These are phyloP conservation scores for Lepisosteus oculatus DNA, from an alignment of 2,113 vertebrate species.

Conservation along the genomic window DNA sequence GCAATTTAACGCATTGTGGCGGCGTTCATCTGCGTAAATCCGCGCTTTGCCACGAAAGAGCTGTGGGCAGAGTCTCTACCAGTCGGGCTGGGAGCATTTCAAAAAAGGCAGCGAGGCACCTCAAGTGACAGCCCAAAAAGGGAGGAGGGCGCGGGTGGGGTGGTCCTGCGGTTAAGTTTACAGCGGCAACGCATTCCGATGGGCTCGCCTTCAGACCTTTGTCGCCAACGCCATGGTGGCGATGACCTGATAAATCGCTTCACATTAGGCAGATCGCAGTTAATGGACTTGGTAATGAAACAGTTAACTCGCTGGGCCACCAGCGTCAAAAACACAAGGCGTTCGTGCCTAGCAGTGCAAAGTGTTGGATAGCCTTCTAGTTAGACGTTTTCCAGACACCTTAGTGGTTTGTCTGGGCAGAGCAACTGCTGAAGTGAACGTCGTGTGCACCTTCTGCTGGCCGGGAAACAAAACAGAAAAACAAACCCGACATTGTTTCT, in stretches of 20 bases:
- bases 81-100: slow-evolving; percentile 22
- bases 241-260: slow-evolving; percentile 3
- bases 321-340: too few species aligned
- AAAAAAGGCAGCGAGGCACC: slow-evolving; percentile 15
- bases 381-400: too few species aligned
- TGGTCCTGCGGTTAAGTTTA: slow-evolving; percentile 2
- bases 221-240: neutral
- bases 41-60: neutral
- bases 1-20: neutral
- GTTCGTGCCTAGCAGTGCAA: too few species aligned
- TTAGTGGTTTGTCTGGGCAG: too few species aligned
- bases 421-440: too few species aligned
- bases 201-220: neutral
- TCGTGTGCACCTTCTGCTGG: too few species aligned
- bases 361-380: too few species aligned
- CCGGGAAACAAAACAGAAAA: too few species aligned
- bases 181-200: slow-evolving; percentile 4
- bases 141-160: neutral
- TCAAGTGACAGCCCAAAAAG: slow-evolving; percentile 18
- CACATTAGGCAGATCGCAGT: too few species aligned
- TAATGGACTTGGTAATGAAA: too few species aligned
- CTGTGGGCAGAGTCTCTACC: neutral
- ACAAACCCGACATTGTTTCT: too few species aligned
- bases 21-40: neutral
- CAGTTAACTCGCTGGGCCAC: too few species aligned